A percentile compares a stretch with the other conserved stretches of the same genome.
These are phyloP conservation scores for Synaphobranchus kaupii DNA, from an alignment of 2,797 vertebrate species.

Conservation along the genomic window DNA sequence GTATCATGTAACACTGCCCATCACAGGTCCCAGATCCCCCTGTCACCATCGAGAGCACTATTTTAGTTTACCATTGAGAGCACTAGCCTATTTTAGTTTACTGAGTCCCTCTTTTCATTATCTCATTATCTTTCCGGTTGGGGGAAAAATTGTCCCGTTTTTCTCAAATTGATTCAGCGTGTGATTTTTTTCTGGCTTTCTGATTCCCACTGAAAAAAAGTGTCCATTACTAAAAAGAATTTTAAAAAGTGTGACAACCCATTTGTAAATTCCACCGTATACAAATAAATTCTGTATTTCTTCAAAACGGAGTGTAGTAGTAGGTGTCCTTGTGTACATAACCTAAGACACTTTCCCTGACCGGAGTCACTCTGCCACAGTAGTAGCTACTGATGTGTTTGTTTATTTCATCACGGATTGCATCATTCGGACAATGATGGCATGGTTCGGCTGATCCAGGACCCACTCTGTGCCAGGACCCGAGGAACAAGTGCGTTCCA, in stretches of 20 bases:
- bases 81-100: neutral
- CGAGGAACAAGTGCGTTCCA: slow-evolving; percentile 20
- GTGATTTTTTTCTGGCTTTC: neutral
- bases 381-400: slow-evolving; percentile 27
- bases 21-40: neutral
- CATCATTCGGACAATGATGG: slow-evolving; percentile 39
- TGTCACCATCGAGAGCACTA: neutral
- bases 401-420: slow-evolving; percentile 9
- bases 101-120: neutral
- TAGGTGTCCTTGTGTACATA: slow-evolving; percentile 29
- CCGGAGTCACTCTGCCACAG: neutral
- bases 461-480: slow-evolving; percentile 34
- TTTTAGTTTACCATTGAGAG: neutral
- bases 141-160: neutral
- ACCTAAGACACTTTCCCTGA: neutral
- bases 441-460: slow-evolving; percentile 42
- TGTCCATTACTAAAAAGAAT: neutral
- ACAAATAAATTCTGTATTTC: neutral
- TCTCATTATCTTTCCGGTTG: neutral
- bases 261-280: neutral
- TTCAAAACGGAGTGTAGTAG: neutral
- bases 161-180: too few relatives aligned
- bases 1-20: neutral
- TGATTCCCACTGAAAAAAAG: neutral
- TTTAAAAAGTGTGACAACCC: neutral